A percentile compares a stretch with the other conserved stretches of the same genome.
phyloP scores from a whole-genome alignment of 2,113 vertebrate species.

The Erythrolamprus reginae region DNA sequence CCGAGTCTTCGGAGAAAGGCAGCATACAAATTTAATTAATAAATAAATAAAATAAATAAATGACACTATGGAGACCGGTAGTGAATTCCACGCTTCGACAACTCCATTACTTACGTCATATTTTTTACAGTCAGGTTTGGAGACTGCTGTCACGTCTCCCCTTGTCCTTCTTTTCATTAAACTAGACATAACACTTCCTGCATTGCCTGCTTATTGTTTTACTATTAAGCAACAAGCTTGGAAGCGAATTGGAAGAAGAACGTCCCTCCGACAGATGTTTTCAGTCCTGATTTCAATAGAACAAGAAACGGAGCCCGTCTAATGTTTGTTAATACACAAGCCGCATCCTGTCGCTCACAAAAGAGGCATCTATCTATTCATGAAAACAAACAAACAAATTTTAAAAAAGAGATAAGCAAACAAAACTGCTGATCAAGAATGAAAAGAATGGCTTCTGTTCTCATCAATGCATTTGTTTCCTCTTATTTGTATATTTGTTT shows the following conservation, averaged over 20 bases:
- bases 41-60: too few relatives aligned
- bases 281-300: background rate
- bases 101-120: too few relatives aligned
- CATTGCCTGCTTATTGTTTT: background rate
- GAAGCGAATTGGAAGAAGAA: background rate
- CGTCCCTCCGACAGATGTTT: background rate
- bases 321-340: background rate
- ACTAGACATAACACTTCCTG: background rate
- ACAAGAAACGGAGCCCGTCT: too few relatives aligned
- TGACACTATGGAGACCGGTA: too few relatives aligned
- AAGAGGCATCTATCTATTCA: background rate
- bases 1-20: too few relatives aligned
- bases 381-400: background rate
- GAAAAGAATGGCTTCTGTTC: background rate
- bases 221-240: background rate
- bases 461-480: background rate
- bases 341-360: background rate
- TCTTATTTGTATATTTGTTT: background rate
- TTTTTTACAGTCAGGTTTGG: too few relatives aligned
- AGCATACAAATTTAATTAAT: too few relatives aligned
- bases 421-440: background rate
- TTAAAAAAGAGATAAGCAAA: background rate
- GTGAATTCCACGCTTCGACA: too few relatives aligned
- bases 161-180: background rate
- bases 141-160: accelerated